Evolutionary conservation across 2,797 vertebrate genomes (phyloP), one percentile per base, ranked within the genome.

Genomic region (Cirrhinus molitorella): DNA sequence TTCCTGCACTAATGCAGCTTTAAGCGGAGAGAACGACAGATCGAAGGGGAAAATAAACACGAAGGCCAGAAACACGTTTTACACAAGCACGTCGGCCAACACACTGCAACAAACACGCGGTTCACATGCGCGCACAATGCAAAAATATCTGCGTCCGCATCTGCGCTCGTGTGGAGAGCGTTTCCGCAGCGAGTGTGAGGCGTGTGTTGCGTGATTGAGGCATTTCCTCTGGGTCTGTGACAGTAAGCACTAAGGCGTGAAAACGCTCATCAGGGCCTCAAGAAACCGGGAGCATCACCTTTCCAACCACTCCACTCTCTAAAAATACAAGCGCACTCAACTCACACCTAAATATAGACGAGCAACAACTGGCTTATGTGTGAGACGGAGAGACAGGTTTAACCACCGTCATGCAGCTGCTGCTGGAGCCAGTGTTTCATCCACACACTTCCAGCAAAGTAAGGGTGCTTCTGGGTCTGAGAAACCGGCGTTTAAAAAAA

Each of bases 221-320:
- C 55, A 83, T 83, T 77, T 83, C 47, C 49, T 67, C 49, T 25
- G 34, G 47, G 61, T 34, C 34, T 83, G 81, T 57, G 49, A 83
- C 63, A 67, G 63, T 68, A 34, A 68, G 57, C 81, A 68, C 34
- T 21, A 43, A 2, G 7, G 47, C 31, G 72, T 83, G 61, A 83
- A 53, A 75, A 65, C n/a, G 17, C 31, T 37, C n/a, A 67, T 66
- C 34, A 55, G 70, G 61, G 31, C 47, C 63, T 45, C 25, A 47
- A 57, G 61, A 68, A 66, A 74, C 47, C 70, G 7, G 8, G 45
- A 61, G 43, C 57, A 66, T 28, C 57, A 61, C 68, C 61, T 75
- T 76, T 75, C 34, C 17, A 73, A 59, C 51, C 68, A 16, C 17
- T 63, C 40, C 0, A 23, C 16, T 21, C 66, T 28, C 79, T 23